Evolutionary conservation across 2,888 invertebrate species (phyloP).

Genomic region (Siphonodentalium dalli): DNA sequence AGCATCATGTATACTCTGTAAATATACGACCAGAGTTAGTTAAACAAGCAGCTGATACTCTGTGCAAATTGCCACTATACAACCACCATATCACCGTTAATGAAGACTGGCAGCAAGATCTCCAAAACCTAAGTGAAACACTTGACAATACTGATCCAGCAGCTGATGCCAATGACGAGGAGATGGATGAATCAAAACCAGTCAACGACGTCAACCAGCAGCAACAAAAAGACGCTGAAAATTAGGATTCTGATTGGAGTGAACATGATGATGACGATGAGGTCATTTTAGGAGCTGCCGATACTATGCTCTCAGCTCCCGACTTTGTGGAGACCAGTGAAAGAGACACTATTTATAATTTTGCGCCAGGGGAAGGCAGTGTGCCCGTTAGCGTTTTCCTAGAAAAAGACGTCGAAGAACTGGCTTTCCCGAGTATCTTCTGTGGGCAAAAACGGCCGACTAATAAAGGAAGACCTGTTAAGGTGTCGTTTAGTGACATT

Average conservation of each 20-base stretch:
- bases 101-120: background rate
- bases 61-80: conserved; percentile 14
- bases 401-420: conserved; percentile 20
- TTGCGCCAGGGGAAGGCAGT: conserved; percentile 31
- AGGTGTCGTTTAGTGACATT: conserved; percentile 18
- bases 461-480: conserved; percentile 16
- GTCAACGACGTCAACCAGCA: too few relatives aligned
- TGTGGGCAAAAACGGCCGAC: conserved; percentile 17
- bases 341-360: conserved; percentile 25
- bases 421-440: conserved; percentile 27
- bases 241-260: conserved; percentile 23
- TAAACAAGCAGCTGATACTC: conserved; percentile 12
- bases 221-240: background rate
- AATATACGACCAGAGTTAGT: conserved; percentile 28
- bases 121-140: background rate
- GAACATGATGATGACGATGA: conserved; percentile 25
- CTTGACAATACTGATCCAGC: background rate
- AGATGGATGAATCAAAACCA: background rate
- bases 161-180: background rate
- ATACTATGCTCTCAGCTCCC: conserved; percentile 23
- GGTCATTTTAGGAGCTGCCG: conserved; percentile 16
- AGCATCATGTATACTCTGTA: conserved; percentile 25
- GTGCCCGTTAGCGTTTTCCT: conserved; percentile 28
- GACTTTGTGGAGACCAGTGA: conserved; percentile 24
- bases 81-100: conserved; percentile 12